A percentile compares a stretch with the other conserved stretches of the same genome.
Evolutionary conservation across 2,888 invertebrate species (phyloP).

Genomic region (Phengaris alcon): DNA sequence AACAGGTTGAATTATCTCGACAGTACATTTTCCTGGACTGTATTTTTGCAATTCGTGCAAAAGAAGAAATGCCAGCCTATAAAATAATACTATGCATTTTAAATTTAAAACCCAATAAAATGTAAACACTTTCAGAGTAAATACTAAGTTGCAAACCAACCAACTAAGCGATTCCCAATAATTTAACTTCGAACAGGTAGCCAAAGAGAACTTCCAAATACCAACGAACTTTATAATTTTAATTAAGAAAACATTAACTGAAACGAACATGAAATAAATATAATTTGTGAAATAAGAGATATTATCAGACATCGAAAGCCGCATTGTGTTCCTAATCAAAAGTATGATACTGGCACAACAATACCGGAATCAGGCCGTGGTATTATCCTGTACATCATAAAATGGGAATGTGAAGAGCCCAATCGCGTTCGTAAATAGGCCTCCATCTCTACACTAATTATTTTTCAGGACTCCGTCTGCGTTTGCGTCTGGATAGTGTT

Average conservation of each 20-base stretch:
- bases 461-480: neutral
- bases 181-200: neutral
- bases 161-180: neutral
- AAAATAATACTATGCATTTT: neutral
- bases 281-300: neutral
- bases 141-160: neutral
- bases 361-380: neutral
- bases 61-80: neutral
- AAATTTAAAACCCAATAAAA: neutral
- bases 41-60: neutral
- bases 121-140: neutral
- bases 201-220: neutral
- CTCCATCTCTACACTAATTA: neutral
- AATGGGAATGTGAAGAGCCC: conserved; percentile 7
- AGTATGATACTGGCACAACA: conserved; percentile 15
- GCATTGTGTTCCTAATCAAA: conserved; percentile 18
- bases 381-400: conserved; percentile 10
- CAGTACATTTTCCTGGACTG: neutral
- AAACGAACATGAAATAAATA: neutral
- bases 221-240: neutral
- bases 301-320: conserved; percentile 3
- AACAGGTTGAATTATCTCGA: neutral
- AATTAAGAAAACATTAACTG: neutral
- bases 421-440: neutral
- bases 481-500: neutral